Base-by-base conservation (phyloP, 2,113 vertebrate genomes). In the Python bivittatus region DNA sequence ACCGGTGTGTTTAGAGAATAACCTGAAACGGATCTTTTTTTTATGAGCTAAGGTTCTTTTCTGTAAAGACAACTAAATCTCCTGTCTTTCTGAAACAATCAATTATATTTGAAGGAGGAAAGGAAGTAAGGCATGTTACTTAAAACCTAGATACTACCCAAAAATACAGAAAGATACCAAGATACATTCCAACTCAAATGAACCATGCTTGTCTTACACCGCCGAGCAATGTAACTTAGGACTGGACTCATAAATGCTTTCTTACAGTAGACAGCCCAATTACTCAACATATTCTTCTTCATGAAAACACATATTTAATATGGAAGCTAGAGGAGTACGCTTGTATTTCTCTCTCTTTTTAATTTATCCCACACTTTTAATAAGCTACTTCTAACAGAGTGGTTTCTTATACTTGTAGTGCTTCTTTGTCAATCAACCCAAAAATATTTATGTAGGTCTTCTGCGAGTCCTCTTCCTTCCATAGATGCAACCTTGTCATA, bases 21-120 rank as follows among this genome's bases (percentile, higher is more conserved):
- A 79, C 68, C 33, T 38, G 86, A 89, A 93, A 92, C 3, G 79
- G 83, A 64, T 57, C 52, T 4, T 10, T 84, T 90, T 84, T 83
- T 54, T 29, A 53, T 15, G 11, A 72, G 88, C 58, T 1, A 93
- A 61, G 93, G 92, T 92, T 95, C 58, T 25, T 33, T 91, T 88
- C 88, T 87, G 44, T 84, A 89, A 88, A 90, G 88, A 92, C 88
- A 91, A 90, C 60, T 91, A 56, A 90, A 92, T 92, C 60, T 6
- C 38, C 38, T 57, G 38, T 84, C 33, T 88, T 42, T 85, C 44
- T 92, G 25, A 91, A 4, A 54, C 20, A 42, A 88, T 58, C 83
- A 88, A 92, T 57, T 0, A 1, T 3, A 12, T 22, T 56, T 58
- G 11, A 60, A 33, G 29, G 6, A 52, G 22, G 17, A n/a, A 44